Evolutionary conservation across 2,797 vertebrate genomes (phyloP).

Genomic region (Manis crassicaudata): DNA sequence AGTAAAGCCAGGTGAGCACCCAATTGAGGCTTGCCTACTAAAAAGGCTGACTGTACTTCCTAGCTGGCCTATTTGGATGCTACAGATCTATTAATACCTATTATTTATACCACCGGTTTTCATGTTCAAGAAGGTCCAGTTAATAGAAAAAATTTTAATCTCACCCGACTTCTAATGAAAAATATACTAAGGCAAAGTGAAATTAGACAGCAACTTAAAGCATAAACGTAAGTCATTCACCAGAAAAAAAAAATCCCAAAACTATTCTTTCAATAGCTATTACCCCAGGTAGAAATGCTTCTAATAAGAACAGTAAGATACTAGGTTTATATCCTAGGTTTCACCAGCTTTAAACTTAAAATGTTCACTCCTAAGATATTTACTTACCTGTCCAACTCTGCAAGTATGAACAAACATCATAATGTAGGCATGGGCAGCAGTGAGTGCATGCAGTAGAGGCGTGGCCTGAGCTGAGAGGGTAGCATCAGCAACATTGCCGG

Average conservation of each 20-base stretch:
- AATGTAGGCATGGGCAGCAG: constrained; percentile 97
- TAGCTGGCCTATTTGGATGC: not conserved
- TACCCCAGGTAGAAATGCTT: not conserved
- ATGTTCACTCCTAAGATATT: not conserved
- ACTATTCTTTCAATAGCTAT: not conserved
- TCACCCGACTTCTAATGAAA: not conserved
- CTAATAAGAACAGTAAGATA: constrained; percentile 10
- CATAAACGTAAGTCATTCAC: not conserved
- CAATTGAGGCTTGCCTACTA: not conserved
- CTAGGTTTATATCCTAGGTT: not conserved
- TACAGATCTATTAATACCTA: not conserved
- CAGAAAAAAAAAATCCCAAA: not conserved
- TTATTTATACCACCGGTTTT: not conserved
- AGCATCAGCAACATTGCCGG: constrained; percentile 94
- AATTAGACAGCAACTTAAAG: not conserved
- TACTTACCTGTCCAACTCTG: constrained; percentile 95
- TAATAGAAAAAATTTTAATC: constrained; percentile 25
- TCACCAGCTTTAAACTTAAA: not conserved
- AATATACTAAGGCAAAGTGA: not conserved
- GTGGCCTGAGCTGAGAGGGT: constrained; percentile 96
- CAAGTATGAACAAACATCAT: constrained; percentile 99
- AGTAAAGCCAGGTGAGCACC: not conserved
- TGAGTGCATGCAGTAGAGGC: constrained; percentile 95
- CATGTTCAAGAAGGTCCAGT: not conserved
- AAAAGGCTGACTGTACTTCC: not conserved